phyloP scores from a whole-genome alignment of 2,888 invertebrate species.

The Pterostichus madidus region DNA sequence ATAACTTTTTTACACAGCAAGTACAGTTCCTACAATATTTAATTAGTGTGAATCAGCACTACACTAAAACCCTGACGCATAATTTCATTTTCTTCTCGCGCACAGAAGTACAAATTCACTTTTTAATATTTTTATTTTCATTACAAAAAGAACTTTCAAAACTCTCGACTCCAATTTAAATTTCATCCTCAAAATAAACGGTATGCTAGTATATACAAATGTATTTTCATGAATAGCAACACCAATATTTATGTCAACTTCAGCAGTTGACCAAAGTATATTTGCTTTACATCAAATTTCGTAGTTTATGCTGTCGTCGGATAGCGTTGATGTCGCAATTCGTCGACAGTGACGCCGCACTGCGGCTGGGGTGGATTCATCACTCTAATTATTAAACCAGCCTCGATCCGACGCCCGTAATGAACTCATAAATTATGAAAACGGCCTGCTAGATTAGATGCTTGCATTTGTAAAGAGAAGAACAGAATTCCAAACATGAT shows the following conservation, averaged over 20 bases:
- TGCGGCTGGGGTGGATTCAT: constrained; percentile 34
- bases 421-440: constrained; percentile 59
- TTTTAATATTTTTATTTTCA: too few relatives aligned
- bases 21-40: too few relatives aligned
- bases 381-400: constrained; percentile 52
- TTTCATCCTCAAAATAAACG: too few relatives aligned
- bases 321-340: not conserved
- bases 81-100: too few relatives aligned
- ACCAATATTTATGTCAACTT: constrained; percentile 12
- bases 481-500: constrained; percentile 32
- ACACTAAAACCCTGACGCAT: too few relatives aligned
- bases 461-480: constrained; percentile 35
- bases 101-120: too few relatives aligned
- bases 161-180: too few relatives aligned
- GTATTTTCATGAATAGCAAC: not conserved
- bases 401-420: constrained; percentile 40
- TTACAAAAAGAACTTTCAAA: too few relatives aligned
- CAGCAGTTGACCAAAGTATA: constrained; percentile 24
- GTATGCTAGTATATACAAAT: too few relatives aligned
- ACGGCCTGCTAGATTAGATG: constrained; percentile 51
- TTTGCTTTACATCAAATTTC: constrained; percentile 34
- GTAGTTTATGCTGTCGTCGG: not conserved
- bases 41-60: too few relatives aligned
- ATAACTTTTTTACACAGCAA: too few relatives aligned
- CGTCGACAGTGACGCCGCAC: constrained; percentile 2